Evolutionary conservation across 1,140 invertebrate species (phyloP).

Genomic region (Orius insidiosus): DNA sequence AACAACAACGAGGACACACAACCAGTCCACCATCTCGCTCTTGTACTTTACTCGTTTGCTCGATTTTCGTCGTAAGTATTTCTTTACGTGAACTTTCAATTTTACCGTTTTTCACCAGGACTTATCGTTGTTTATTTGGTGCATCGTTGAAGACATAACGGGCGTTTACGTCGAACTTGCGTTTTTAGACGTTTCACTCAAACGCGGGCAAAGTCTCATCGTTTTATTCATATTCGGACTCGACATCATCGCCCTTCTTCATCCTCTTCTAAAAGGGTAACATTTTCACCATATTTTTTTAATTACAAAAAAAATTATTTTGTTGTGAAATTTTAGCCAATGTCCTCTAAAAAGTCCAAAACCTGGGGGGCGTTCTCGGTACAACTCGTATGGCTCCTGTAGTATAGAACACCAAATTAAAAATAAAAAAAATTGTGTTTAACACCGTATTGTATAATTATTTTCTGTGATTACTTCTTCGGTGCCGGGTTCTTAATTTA

Average conservation of each 20-base stretch:
- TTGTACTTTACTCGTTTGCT: constrained; percentile 65
- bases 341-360: constrained; percentile 10
- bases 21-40: constrained; percentile 59
- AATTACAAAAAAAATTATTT: constrained; percentile 4
- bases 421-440: too few species aligned
- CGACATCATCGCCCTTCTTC: constrained; percentile 52
- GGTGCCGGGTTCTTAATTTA: too few species aligned
- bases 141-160: constrained; percentile 61
- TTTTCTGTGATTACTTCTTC: too few species aligned
- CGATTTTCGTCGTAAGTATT: constrained; percentile 69
- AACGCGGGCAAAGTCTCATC: constrained; percentile 74
- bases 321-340: constrained; percentile 6
- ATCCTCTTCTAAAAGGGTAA: constrained; percentile 28
- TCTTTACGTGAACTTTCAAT: constrained; percentile 8
- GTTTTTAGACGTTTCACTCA: constrained; percentile 75
- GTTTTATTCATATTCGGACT: constrained; percentile 72
- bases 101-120: constrained; percentile 36
- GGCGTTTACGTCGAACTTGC: constrained; percentile 82
- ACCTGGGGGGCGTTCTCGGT: not conserved
- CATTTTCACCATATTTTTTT: constrained; percentile 20
- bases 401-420: too few species aligned
- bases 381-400: not conserved
- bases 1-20: constrained; percentile 38
- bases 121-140: constrained; percentile 70
- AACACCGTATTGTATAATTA: too few species aligned